These are phyloP conservation scores for Thalassophryne amazonica DNA, from an alignment of 2,797 vertebrate genomes.

Conservation along the genomic window DNA sequence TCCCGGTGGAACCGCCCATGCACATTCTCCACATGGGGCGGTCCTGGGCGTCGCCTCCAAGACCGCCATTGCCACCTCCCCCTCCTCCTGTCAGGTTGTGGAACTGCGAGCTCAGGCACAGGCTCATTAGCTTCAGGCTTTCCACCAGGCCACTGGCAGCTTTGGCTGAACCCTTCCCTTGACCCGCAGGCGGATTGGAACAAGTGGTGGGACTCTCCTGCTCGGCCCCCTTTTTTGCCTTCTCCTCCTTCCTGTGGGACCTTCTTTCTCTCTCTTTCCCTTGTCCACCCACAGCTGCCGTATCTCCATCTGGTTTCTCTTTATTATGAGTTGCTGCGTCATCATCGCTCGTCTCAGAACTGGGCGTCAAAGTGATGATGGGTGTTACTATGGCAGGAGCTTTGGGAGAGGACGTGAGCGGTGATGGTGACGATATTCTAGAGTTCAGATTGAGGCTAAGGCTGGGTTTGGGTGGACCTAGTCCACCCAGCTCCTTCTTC, in stretches of 20 bases:
- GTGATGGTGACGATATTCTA: constrained; percentile 36
- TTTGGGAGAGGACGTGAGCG: constrained; percentile 60
- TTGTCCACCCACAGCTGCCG: constrained; percentile 55
- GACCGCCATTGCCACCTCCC: constrained; percentile 51
- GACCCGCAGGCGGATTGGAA: constrained; percentile 57
- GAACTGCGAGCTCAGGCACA: constrained; percentile 93
- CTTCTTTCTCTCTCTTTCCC: constrained; percentile 72
- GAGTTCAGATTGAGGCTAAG: constrained; percentile 88
- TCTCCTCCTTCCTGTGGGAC: constrained; percentile 65
- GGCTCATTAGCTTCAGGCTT: constrained; percentile 94
- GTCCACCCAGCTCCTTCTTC: constrained; percentile 36
- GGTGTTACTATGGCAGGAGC: constrained; percentile 81
- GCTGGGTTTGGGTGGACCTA: constrained; percentile 86
- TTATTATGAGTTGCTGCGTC: constrained; percentile 83
- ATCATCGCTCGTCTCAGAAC: constrained; percentile 89
- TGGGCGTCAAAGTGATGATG: constrained; percentile 85
- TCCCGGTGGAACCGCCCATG: constrained; percentile 83
- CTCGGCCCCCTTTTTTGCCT: constrained; percentile 33
- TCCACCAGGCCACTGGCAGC: constrained; percentile 89
- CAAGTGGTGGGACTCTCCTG: constrained; percentile 75
- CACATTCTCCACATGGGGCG: constrained; percentile 97
- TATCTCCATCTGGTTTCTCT: constrained; percentile 74
- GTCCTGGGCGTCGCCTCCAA: constrained; percentile 83
- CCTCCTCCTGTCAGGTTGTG: constrained; percentile 72
- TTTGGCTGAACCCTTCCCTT: constrained; percentile 76